phyloP scores from a whole-genome alignment of 2,113 vertebrate species.

The Muntiacus muntjak region DNA sequence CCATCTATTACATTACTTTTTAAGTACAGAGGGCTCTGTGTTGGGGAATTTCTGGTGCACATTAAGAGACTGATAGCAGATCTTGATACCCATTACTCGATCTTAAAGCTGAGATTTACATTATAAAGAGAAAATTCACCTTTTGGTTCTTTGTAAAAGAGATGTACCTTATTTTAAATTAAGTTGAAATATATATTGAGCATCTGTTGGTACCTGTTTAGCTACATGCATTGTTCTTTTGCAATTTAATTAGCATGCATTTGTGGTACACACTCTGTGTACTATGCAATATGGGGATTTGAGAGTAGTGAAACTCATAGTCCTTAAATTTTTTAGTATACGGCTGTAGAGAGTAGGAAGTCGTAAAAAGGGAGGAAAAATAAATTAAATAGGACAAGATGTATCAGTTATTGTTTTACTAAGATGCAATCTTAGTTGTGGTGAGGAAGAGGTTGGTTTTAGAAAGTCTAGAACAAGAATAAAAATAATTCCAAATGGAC shows the following conservation, averaged over 20 bases:
- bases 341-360: not conserved
- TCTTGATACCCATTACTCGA: not conserved
- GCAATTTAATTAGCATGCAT: not conserved
- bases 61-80: not conserved
- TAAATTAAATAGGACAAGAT: not conserved
- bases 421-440: not conserved
- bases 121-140: not conserved
- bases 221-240: not conserved
- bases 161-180: constrained; percentile 3
- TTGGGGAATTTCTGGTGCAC: not conserved
- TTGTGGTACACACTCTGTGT: not conserved
- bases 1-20: not conserved
- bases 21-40: not conserved
- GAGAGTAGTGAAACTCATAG: not conserved
- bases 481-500: not conserved
- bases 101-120: not conserved
- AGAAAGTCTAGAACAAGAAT: not conserved
- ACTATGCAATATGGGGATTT: not conserved
- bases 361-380: not conserved
- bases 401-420: constrained; percentile 1
- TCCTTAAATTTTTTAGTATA: not conserved
- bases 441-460: not conserved
- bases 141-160: not conserved
- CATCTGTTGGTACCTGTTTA: not conserved
- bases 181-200: not conserved